phyloP scores from a whole-genome alignment of 1,140 invertebrate genomes.

The Procambarus virginalis region DNA sequence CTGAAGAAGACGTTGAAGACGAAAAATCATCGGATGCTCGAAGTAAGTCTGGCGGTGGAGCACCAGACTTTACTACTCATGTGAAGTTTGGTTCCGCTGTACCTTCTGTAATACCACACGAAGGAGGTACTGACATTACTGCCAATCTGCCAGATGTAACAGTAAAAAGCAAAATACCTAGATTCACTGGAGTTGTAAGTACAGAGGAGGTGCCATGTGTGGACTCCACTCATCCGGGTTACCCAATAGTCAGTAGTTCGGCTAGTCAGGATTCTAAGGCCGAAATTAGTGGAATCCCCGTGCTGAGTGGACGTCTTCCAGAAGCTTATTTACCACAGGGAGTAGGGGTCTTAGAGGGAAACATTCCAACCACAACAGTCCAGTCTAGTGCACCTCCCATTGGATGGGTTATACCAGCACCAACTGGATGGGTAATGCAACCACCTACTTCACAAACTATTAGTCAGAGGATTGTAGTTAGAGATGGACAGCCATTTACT shows the following conservation, averaged over 20 bases:
- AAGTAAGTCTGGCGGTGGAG: neutral
- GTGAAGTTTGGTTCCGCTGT: conserved; percentile 3
- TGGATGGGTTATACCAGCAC: conserved; percentile 52
- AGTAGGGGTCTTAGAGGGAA: conserved; percentile 19
- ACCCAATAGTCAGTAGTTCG: neutral
- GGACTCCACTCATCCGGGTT: neutral
- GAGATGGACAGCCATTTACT: conserved; percentile 12
- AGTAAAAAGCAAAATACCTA: conserved; percentile 23
- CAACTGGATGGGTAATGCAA: conserved; percentile 52
- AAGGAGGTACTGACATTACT: neutral
- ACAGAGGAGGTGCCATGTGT: neutral
- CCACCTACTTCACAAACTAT: conserved; percentile 19
- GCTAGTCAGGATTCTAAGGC: neutral
- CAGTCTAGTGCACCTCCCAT: conserved; percentile 32
- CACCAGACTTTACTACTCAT: neutral
- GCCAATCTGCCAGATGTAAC: conserved; percentile 13
- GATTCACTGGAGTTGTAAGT: conserved; percentile 6
- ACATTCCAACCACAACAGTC: conserved; percentile 50
- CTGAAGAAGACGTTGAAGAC: neutral
- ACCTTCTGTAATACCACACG: neutral
- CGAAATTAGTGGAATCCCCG: conserved; percentile 24
- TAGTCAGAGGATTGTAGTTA: conserved; percentile 14
- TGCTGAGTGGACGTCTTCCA: conserved; percentile 16
- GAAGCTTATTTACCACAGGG: neutral
- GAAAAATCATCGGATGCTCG: neutral